Base-by-base conservation (phyloP, 2,797 vertebrate species). In the Brotogeris chrysoptera region DNA sequence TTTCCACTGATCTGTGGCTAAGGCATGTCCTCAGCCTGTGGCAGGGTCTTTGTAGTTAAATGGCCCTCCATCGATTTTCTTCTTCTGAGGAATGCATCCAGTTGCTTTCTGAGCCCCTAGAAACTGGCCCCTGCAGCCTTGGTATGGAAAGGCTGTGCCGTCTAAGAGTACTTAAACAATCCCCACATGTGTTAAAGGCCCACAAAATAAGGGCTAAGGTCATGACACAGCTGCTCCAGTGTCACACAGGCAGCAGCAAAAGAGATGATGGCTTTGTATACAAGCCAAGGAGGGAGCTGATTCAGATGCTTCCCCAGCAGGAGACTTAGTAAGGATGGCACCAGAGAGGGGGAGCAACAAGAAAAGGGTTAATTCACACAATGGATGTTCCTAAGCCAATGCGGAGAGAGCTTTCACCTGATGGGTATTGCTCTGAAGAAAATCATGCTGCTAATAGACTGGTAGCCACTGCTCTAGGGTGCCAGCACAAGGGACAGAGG, bases 241-340 rank as follows among this genome's bases (percentile, higher is more conserved):
- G 76, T 71, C 65, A 74, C 0, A 32, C 24, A 76, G 13, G 69
- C 49, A 69, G 69, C 4, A 2, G 80, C 66, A 61, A 36, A 53
- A 95, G 89, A 93, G 80, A 92, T 34, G 72, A 55, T 61, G 80
- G 80, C 94, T 95, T 96, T 95, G 86, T 95, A 61, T 77, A 88
- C 92, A n/a, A 87, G 78, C 24, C 74, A 90, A 90, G 80, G 49
- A 68, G 34, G 5, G 41, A 79, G 38, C 73, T 1, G 0, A 69
- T 63, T 64, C 83, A 64, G 52, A 80, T 10, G 1, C 44, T 87
- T 85, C 47, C 78, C 78, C 73, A 84, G 47, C 46, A 83, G 59
- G 23, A 79, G 41, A 64, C 43, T 68, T 76, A 55, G 46, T 5
- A 6, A 0, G 0, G 64, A 78, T 71, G 36, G 78, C 52, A 61